Evolutionary conservation across 2,113 vertebrate genomes (phyloP).

Genomic region (Psephotus haematonotus): DNA sequence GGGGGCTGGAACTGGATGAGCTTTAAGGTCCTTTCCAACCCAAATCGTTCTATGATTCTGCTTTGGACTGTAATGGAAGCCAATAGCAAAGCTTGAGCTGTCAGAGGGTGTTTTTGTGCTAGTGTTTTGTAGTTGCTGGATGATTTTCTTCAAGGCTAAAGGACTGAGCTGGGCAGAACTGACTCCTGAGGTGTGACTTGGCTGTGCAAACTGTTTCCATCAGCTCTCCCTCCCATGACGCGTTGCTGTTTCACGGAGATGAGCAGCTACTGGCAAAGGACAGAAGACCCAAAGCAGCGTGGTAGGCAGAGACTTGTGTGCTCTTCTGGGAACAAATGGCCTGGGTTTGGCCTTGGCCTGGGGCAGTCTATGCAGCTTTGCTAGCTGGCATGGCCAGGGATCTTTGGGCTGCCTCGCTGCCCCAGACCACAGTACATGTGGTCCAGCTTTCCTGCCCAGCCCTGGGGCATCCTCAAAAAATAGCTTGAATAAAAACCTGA

Average conservation of each 20-base stretch:
- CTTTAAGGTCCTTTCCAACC: background rate
- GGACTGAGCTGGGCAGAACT: background rate
- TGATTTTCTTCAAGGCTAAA: background rate
- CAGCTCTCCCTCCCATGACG: background rate
- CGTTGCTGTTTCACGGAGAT: background rate
- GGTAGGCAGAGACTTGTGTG: background rate
- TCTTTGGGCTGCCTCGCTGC: background rate
- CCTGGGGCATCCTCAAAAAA: background rate
- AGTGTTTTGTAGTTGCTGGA: background rate
- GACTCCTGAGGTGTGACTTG: too few species aligned
- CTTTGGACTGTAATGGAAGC: background rate
- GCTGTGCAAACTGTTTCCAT: background rate
- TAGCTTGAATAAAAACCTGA: background rate
- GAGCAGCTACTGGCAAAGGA: background rate
- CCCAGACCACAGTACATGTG: background rate
- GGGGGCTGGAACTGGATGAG: background rate
- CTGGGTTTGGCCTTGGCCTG: background rate
- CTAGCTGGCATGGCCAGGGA: background rate
- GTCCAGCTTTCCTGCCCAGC: background rate
- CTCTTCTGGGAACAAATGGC: background rate
- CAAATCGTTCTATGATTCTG: background rate
- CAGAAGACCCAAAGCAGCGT: background rate
- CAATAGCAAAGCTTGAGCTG: accelerated
- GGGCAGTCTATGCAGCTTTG: background rate
- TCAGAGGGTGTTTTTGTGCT: background rate